Base-by-base conservation (phyloP, 1,140 invertebrate species). In the Asbolus verrucosus region DNA sequence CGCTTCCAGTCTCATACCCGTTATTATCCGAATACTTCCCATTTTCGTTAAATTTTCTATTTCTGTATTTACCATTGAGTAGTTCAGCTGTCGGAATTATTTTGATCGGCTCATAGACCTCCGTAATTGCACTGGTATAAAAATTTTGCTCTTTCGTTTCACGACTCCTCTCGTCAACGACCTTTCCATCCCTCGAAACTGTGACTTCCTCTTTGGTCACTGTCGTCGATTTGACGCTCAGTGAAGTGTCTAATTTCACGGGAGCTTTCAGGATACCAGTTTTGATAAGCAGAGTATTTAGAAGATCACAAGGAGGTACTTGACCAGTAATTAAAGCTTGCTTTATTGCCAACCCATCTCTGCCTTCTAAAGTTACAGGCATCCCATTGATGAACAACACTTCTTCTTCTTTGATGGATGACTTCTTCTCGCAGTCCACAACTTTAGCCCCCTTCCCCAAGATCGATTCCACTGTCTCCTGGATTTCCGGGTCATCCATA, bases 381-480 rank as follows among this genome's bases (percentile, higher is more conserved):
- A 89, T 86, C 0, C 91, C 91, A 78, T 92, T 92, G 71, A 92
- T 90, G 74, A 91, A 82, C 21, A 92, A 80, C 65, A 92, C 87
- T 81, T 92, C 91, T 75, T 92, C 89, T 80, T 91, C 89, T 54
- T 88, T 86, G 30, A 91, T 86, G 36, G 86, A 87, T 1, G 89
- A 90, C 65, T 89, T 90, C 69, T 91, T 91, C 76, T 92, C 89
- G 78, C 90, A 92, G 79, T 92, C 91, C 36, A 92, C 85, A 54
- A 92, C 89, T 81, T 90, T 89, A 5, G 86, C 89, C 24, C 89
- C 90, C 65, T 90, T 90, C 65, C 91, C 91, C 59, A 92, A 86
- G 46, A 92, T 87, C 62, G 90, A 89, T 80, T 92, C 90, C 24
- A 92, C 91, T 38, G 91, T 91, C 72, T 90, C 91, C 76, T 91